phyloP scores from a whole-genome alignment of 2,888 invertebrate genomes.

The Macrophya alboannulata region DNA sequence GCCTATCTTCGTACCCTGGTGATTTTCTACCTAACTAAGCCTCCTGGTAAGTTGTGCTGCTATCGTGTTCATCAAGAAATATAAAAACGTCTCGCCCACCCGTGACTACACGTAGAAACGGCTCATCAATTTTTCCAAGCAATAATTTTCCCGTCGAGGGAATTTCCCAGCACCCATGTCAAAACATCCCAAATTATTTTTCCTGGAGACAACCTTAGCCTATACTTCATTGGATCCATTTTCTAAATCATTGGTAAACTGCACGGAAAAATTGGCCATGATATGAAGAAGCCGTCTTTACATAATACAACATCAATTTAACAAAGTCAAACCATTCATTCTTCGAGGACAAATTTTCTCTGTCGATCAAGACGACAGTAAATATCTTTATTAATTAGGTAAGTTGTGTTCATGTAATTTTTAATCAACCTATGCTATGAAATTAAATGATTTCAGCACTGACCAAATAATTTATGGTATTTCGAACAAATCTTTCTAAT shows the following conservation, averaged over 20 bases:
- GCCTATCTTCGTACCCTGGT: background rate
- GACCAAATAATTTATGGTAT: background rate
- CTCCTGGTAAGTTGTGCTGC: background rate
- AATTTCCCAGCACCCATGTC: background rate
- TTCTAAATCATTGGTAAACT: slow-evolving; percentile 19
- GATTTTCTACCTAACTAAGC: slow-evolving; percentile 38
- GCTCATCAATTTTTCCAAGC: slow-evolving; percentile 43
- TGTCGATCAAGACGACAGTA: background rate
- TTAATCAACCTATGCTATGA: background rate
- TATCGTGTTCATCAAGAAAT: slow-evolving; percentile 45
- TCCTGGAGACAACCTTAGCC: background rate
- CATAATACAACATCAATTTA: background rate
- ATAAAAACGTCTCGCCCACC: slow-evolving; percentile 26
- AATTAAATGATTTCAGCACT: background rate
- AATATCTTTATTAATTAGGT: background rate
- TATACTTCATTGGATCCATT: slow-evolving; percentile 11
- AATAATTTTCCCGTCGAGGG: slow-evolving; percentile 11
- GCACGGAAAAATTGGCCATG: background rate
- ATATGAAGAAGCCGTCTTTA: background rate
- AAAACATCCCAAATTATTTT: slow-evolving; percentile 33
- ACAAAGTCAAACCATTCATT: background rate
- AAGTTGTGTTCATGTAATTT: background rate
- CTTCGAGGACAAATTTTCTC: background rate
- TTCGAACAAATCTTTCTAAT: background rate
- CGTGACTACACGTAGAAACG: slow-evolving; percentile 3